phyloP scores from a whole-genome alignment of 2,797 vertebrate species.

The Parambassis ranga region DNA sequence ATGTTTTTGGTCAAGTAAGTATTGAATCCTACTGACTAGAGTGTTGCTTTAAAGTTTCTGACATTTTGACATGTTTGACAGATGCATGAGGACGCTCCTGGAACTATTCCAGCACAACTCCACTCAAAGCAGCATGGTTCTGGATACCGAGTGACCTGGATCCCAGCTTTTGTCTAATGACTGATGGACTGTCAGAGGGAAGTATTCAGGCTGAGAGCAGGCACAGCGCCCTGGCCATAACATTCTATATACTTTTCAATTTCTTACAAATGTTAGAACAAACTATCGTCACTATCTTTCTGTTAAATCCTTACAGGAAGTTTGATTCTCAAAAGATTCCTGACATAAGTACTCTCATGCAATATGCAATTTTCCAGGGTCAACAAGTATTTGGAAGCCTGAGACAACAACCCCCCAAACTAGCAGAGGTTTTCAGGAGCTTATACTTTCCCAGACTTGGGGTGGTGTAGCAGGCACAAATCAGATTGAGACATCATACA shows the following conservation, averaged over 20 bases:
- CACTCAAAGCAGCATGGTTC: constrained; percentile 23
- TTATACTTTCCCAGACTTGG: no score
- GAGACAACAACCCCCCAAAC: no score
- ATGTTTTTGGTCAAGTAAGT: background rate
- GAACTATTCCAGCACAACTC: constrained; percentile 41
- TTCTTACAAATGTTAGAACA: no score
- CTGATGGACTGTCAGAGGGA: constrained; percentile 35
- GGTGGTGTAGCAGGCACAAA: no score
- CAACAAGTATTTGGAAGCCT: no score
- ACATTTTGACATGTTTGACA: constrained; percentile 15
- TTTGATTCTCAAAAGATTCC: no score
- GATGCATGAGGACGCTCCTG: constrained; percentile 14
- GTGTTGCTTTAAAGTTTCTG: background rate
- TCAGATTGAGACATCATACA: no score
- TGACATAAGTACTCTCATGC: no score
- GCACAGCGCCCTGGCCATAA: background rate
- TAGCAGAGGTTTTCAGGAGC: no score
- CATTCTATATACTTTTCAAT: background rate
- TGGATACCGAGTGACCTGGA: constrained; percentile 52
- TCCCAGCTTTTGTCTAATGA: constrained; percentile 24
- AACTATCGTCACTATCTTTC: no score
- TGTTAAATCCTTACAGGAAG: no score
- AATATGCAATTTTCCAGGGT: no score
- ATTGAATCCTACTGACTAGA: background rate
- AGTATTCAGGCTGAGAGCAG: background rate